phyloP scores from a whole-genome alignment of 92 coral and sea anemone species.

The Actinernus sp. region DNA sequence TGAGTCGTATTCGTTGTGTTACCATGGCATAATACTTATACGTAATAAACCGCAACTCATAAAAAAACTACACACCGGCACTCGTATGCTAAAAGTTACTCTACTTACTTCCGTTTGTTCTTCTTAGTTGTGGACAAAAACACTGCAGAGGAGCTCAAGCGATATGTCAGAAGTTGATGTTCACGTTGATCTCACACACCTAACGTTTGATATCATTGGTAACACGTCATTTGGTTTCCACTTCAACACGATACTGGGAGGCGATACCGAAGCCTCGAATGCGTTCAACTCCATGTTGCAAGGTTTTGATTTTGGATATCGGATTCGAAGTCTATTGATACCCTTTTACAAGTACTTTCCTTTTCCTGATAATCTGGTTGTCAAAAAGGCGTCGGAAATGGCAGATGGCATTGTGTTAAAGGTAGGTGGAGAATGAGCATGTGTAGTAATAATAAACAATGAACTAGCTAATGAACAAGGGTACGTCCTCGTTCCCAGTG shows the following conservation, averaged over 20 bases:
- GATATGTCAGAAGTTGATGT: conserved; percentile 37
- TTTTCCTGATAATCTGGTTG: conserved; percentile 37
- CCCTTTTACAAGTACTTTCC: conserved; percentile 67
- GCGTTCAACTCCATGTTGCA: conserved; percentile 48
- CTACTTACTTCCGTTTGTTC: not conserved
- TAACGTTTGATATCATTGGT: conserved; percentile 79
- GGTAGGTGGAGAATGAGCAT: conserved; percentile 29
- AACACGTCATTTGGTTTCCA: conserved; percentile 70
- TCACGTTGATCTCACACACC: conserved; percentile 50
- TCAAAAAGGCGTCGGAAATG: conserved; percentile 36
- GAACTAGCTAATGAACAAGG: no score
- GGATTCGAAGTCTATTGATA: conserved; percentile 35
- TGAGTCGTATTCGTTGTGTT: no score
- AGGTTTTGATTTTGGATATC: conserved; percentile 26
- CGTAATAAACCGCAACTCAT: no score
- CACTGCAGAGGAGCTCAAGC: conserved; percentile 13
- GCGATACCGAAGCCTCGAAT: conserved; percentile 50
- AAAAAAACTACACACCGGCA: no score
- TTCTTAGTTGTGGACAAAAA: conserved; percentile 29
- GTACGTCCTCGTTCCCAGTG: no score
- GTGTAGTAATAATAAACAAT: no score
- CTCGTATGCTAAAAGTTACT: no score
- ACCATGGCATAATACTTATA: no score
- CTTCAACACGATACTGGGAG: conserved; percentile 64
- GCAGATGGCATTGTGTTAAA: conserved; percentile 62